Base-by-base conservation (phyloP, 2,888 invertebrate genomes). In the Eupelmus urozonus region DNA sequence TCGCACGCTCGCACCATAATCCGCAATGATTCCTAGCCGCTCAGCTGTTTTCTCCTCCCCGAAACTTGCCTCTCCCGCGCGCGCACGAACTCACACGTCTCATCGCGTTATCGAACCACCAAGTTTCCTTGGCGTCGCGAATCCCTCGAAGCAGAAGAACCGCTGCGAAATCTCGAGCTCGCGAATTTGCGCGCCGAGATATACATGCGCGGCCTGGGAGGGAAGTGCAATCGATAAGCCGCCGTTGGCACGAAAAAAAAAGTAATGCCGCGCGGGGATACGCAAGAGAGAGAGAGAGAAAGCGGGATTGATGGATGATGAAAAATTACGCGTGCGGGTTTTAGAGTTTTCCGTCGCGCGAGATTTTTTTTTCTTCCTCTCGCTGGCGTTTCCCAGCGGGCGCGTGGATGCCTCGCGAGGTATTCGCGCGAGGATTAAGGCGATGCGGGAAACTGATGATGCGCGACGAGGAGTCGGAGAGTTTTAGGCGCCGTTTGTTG, bases 251-350 rank as follows among this genome's bases (percentile, higher is more conserved):
- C 20, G 27, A n/a, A n/a, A 67, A 66, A 57, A 45, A 70, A 20
- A 16, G 9, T 34, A 18, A 53, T 57, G 40, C 65, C 65, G 13
- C 27, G 13, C 40, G 51, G 25, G 59, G 13, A 51, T 4, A 18
- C 16, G 34, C 9, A 5, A 34, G 34, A n/a, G n/a, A n/a, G n/a
- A n/a, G n/a, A n/a, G n/a, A n/a, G n/a, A n/a, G n/a, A n/a, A n/a
- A n/a, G n/a, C n/a, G n/a, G 16, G 27, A 66, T 65, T 71, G 77
- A 77, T 72, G 59, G 71, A 77, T 71, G 65, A 77, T 77, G 53
- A 59, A 72, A 77, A 71, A 72, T 77, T 77, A 71, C 71, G 20
- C 27, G 49, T n/a, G 20, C 55, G 65, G 45, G 20, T 20, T 65
- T 73, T 45, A 42, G 51, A 57, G 42, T 40, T 45, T 42, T 55